phyloP scores from a whole-genome alignment of 2,888 invertebrate genomes.

The Campoletis raptor region DNA sequence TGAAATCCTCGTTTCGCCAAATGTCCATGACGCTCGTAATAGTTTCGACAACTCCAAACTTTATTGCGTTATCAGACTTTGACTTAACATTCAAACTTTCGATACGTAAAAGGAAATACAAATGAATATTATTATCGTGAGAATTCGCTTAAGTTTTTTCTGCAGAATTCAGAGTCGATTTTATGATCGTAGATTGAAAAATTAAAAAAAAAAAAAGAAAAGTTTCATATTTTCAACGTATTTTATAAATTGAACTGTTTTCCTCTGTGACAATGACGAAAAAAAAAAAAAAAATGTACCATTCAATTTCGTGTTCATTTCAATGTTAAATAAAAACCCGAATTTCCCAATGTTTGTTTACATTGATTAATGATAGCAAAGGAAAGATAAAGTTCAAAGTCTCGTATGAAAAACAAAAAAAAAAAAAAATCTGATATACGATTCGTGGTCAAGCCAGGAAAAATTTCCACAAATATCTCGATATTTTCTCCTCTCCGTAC shows the following conservation, averaged over 20 bases:
- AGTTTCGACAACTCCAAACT: slow-evolving; percentile 41
- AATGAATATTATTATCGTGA: neutral
- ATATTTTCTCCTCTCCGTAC: neutral
- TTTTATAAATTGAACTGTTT: neutral
- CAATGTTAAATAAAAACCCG: too few species aligned
- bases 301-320: neutral
- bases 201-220: too few species aligned
- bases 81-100: slow-evolving; percentile 41
- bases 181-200: slow-evolving; percentile 19
- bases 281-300: neutral
- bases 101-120: neutral
- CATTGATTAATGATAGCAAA: neutral
- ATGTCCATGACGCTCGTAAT: slow-evolving; percentile 27
- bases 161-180: neutral
- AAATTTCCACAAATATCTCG: neutral
- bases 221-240: neutral
- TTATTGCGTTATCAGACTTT: neutral
- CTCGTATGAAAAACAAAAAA: neutral
- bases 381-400: neutral
- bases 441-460: neutral
- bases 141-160: neutral
- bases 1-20: slow-evolving; percentile 7
- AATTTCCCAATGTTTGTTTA: neutral
- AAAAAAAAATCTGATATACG: neutral
- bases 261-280: neutral